Evolutionary conservation across 2,888 invertebrate genomes (phyloP).

Genomic region (Melinaea marsaeus): DNA sequence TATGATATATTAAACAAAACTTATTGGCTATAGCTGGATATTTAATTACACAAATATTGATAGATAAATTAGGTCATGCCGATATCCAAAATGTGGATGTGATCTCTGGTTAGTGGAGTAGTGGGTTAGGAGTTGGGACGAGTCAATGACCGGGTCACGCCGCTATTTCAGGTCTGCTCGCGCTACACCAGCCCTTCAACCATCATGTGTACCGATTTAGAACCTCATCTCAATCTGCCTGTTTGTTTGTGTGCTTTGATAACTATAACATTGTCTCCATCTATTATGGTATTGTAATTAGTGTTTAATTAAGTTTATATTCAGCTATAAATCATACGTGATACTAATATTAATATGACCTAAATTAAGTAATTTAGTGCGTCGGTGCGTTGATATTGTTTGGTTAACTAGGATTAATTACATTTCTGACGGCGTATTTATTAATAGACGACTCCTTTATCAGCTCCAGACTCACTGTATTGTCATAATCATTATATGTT

Average conservation of each 20-base stretch:
- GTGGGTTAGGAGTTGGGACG: slow-evolving; percentile 75
- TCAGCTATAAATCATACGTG: slow-evolving; percentile 8
- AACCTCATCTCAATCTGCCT: background rate
- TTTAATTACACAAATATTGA: slow-evolving; percentile 5
- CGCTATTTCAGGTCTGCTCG: slow-evolving; percentile 70
- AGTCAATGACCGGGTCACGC: slow-evolving; percentile 77
- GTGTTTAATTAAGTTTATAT: background rate
- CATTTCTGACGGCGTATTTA: slow-evolving; percentile 52
- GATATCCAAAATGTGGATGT: slow-evolving; percentile 46
- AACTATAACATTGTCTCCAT: background rate
- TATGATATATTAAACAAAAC: background rate
- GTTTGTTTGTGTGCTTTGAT: too few species aligned
- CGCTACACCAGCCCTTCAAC: slow-evolving; percentile 56
- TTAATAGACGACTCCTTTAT: slow-evolving; percentile 36
- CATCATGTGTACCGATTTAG: slow-evolving; percentile 66
- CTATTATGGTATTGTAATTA: background rate
- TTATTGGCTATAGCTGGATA: background rate
- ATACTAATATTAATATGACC: slow-evolving; percentile 20
- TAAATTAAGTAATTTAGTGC: slow-evolving; percentile 33
- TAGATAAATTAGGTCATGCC: slow-evolving; percentile 49
- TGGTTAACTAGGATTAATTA: slow-evolving; percentile 60
- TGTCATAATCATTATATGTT: too few species aligned
- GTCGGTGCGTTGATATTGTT: slow-evolving; percentile 35
- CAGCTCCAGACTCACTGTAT: background rate
- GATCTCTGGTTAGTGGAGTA: slow-evolving; percentile 56